phyloP scores from a whole-genome alignment of 2,888 invertebrate genomes.

The Hylaea fasciaria region DNA sequence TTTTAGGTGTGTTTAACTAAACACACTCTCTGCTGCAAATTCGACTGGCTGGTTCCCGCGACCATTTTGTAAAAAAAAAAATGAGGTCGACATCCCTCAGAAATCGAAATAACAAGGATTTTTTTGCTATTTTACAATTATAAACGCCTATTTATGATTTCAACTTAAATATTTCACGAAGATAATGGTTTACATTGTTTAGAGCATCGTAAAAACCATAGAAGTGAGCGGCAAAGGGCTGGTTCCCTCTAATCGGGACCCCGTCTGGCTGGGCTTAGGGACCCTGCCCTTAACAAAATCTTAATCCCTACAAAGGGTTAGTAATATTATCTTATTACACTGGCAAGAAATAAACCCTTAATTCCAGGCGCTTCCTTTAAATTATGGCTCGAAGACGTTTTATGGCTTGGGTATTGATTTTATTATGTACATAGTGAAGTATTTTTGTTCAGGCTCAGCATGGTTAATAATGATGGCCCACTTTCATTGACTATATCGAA shows the following conservation, averaged over 20 bases:
- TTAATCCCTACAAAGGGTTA: conserved; percentile 85
- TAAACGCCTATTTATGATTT: background rate
- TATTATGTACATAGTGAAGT: background rate
- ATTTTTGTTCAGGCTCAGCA: background rate
- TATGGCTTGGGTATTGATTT: conserved; percentile 31
- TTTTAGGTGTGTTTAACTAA: too few species aligned
- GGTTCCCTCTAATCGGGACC: conserved; percentile 64
- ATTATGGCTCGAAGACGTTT: conserved; percentile 56
- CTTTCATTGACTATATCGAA: too few species aligned
- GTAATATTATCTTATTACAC: conserved; percentile 83
- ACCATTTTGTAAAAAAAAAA: too few species aligned
- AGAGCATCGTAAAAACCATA: conserved; percentile 76
- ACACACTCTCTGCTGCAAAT: too few species aligned
- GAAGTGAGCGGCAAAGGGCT: conserved; percentile 67
- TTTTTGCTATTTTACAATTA: conserved; percentile 2
- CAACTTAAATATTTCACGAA: conserved; percentile 20
- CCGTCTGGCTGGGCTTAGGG: conserved; percentile 76
- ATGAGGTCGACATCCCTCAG: too few species aligned
- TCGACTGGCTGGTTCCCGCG: too few species aligned
- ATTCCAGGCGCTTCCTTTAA: conserved; percentile 65
- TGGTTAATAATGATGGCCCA: background rate
- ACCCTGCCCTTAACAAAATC: conserved; percentile 82
- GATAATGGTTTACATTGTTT: conserved; percentile 54
- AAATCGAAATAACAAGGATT: background rate
- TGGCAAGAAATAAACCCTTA: conserved; percentile 81